These are phyloP conservation scores for Spilosoma lubricipeda DNA, from an alignment of 2,888 invertebrate species.

Conservation along the genomic window DNA sequence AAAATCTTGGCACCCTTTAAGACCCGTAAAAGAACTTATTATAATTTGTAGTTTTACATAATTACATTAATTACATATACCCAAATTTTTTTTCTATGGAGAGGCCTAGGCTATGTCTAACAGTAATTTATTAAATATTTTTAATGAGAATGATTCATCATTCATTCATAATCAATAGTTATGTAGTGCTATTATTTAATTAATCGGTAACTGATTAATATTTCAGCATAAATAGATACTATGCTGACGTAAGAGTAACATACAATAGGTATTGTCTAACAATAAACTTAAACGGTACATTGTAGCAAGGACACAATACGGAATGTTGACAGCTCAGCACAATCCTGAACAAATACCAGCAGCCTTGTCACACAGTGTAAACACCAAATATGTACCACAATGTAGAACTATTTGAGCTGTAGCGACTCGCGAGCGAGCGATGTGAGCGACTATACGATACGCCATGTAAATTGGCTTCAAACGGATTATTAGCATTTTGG, in stretches of 20 bases:
- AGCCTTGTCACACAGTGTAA: not conserved
- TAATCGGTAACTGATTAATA: not conserved
- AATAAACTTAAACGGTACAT: constrained; percentile 17
- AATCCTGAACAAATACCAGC: constrained; percentile 35
- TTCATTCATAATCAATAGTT: not conserved
- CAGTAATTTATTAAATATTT: no score
- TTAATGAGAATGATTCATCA: no score
- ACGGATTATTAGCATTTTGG: not conserved
- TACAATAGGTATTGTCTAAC: constrained; percentile 11
- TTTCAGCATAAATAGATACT: not conserved
- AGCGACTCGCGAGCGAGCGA: no score
- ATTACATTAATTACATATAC: no score
- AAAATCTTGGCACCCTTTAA: no score
- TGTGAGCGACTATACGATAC: not conserved
- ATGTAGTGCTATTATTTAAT: not conserved
- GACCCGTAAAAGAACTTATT: no score
- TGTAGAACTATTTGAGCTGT: not conserved
- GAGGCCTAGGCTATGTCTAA: no score
- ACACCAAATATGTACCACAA: not conserved
- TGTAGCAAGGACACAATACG: constrained; percentile 27
- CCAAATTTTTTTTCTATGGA: no score
- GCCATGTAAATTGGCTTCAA: not conserved
- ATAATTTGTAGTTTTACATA: no score
- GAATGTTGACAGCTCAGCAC: constrained; percentile 16
- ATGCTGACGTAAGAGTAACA: not conserved